These are phyloP conservation scores for Atta cephalotes DNA, from an alignment of 1,140 invertebrate species.

Conservation along the genomic window DNA sequence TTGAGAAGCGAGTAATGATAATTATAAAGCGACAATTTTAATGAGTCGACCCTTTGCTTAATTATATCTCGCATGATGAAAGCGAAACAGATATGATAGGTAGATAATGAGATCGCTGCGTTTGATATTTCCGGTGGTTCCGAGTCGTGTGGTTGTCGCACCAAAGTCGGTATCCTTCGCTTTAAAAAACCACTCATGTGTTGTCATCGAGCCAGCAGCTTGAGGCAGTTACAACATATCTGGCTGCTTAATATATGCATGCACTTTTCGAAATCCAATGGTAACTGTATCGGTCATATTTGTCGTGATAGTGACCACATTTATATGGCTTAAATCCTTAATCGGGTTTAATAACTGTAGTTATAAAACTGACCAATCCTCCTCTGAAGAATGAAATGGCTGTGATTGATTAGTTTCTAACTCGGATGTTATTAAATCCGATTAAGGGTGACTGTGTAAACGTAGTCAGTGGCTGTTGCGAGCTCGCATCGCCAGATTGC, in stretches of 20 bases:
- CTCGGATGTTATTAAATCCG: no score
- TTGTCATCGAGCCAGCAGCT: not conserved
- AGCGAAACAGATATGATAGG: not conserved
- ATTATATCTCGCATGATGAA: constrained; percentile 55
- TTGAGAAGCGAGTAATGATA: constrained; percentile 56
- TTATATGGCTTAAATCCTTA: no score
- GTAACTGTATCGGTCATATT: not conserved
- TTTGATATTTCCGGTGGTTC: constrained; percentile 44
- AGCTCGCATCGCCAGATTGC: constrained; percentile 67
- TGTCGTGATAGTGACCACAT: not conserved
- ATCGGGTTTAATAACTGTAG: no score
- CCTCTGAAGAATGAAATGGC: no score
- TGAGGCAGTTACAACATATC: not conserved
- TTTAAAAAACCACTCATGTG: not conserved
- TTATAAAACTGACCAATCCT: no score
- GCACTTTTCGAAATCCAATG: constrained; percentile 28
- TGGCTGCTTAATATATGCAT: constrained; percentile 37
- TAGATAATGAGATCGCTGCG: constrained; percentile 66
- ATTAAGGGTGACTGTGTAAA: no score
- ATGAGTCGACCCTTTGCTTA: constrained; percentile 70
- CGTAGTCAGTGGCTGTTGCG: not conserved
- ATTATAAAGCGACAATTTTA: constrained; percentile 73
- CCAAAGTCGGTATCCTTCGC: constrained; percentile 2
- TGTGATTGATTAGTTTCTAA: no score
- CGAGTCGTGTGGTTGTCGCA: not conserved